Base-by-base conservation (phyloP, 2,888 invertebrate genomes). In the Dolichomitus sp. region DNA sequence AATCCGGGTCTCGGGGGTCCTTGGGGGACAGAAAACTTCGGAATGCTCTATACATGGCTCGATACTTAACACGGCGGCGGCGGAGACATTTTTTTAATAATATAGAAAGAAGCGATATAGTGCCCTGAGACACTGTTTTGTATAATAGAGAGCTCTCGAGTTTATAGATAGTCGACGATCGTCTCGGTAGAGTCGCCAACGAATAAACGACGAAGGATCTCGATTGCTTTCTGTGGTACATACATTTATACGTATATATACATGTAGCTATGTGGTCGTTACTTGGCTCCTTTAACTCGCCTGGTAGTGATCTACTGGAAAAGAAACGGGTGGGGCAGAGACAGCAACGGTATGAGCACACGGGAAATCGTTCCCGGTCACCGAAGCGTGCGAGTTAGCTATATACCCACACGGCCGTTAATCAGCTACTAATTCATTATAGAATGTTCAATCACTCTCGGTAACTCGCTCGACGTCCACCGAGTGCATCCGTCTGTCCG, bases 401-500 rank as follows among this genome's bases (percentile, higher is more conserved):
- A 50, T 30, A 30, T 27, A 17, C 42, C 19, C 45, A 48, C 73
- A 54, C 63, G 42, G 48, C 80, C 83, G 80, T 83, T 80, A 80
- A 83, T 83, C 83, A 80, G 77, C 72, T 76, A 77, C 83, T 83
- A 83, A 83, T 83, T 83, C 80, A 83, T 83, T 80, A 80, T 65
- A 83, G 73, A 80, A 80, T 80, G 80, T 83, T 80, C 83, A 80
- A 80, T 83, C 83, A 77, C 83, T 74, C 66, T 63, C 73, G 61
- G 72, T 74, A 78, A 78, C 76, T 65, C 65, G 65, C 19, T 12
- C 78, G 75, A 76, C 81, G 69, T 79, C 81, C 80, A 78, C 81
- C 30, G 68, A 65, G 83, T 80, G 80, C 85, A 87, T 88, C 83
- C 78, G 85, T 84, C 81, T 80, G 72, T 85, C 81, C 76, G 82